Percentiles rank a stretch among this genome's conserved stretches.
phyloP scores from a whole-genome alignment of 2,797 vertebrate genomes.

The Naso thynnoides region DNA sequence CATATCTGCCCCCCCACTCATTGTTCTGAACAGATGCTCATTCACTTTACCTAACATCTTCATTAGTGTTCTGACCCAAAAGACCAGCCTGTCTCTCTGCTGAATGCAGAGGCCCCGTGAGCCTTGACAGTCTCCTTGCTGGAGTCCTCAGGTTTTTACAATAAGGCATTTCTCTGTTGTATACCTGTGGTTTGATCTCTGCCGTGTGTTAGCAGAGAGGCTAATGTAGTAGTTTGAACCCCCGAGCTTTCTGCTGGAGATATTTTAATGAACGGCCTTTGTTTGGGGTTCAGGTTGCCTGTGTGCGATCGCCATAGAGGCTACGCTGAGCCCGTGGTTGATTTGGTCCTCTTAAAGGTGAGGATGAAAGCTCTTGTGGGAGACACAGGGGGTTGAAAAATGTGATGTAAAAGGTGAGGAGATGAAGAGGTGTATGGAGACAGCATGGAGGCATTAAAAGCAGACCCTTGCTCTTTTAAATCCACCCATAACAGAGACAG shows the following conservation, averaged over 20 bases:
- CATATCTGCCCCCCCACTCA: conserved; percentile 72
- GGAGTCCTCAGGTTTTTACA: conserved; percentile 59
- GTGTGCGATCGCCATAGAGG: conserved; percentile 65
- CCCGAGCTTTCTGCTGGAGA: conserved; percentile 79
- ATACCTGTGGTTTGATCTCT: conserved; percentile 74
- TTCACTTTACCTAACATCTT: conserved; percentile 62
- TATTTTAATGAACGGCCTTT: conserved; percentile 87
- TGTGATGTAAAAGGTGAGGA: conserved; percentile 66
- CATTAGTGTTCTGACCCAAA: conserved; percentile 75
- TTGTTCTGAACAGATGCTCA: conserved; percentile 69
- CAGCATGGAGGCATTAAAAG: conserved; percentile 78
- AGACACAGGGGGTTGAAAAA: conserved; percentile 68
- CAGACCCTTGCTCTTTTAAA: conserved; percentile 81
- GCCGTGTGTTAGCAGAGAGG: conserved; percentile 67
- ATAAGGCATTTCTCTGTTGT: conserved; percentile 56
- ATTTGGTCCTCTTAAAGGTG: conserved; percentile 82
- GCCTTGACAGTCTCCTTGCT: conserved; percentile 56
- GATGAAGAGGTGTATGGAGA: conserved; percentile 74
- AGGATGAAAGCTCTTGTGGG: conserved; percentile 77
- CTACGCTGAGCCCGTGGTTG: conserved; percentile 61
- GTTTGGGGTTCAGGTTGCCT: conserved; percentile 79
- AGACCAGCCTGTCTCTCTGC: conserved; percentile 44
- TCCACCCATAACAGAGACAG: conserved; percentile 78
- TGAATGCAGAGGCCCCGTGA: conserved; percentile 41
- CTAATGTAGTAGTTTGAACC: conserved; percentile 74